Evolutionary conservation across 2,888 invertebrate species (phyloP).

Genomic region (Hypselothyrea guttata): DNA sequence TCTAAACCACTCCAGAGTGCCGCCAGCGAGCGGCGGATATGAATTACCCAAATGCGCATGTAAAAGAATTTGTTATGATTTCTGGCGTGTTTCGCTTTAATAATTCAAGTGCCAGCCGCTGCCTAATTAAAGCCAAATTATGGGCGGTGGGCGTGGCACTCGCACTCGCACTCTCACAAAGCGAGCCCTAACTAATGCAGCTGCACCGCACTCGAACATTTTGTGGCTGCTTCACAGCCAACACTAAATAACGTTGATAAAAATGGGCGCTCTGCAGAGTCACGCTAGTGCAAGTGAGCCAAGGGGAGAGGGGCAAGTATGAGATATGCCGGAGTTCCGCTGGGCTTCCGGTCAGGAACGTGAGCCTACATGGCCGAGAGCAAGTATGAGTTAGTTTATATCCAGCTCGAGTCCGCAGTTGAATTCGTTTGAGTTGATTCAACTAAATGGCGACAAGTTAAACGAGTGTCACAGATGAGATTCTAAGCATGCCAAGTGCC

Average conservation of each 20-base stretch:
- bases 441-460: constrained; percentile 77
- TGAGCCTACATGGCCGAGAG: constrained; percentile 40
- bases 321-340: constrained; percentile 67
- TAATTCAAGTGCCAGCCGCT: constrained; percentile 53
- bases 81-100: constrained; percentile 60
- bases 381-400: constrained; percentile 11
- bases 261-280: constrained; percentile 62
- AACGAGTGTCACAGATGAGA: constrained; percentile 76
- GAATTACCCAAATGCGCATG: constrained; percentile 49
- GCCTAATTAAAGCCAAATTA: constrained; percentile 63
- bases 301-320: constrained; percentile 2
- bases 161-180: constrained; percentile 28
- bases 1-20: not conserved
- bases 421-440: constrained; percentile 70
- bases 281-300: constrained; percentile 52
- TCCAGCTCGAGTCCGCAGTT: constrained; percentile 21
- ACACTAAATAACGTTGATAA: constrained; percentile 74
- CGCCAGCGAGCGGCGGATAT: constrained; percentile 21
- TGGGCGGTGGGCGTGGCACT: constrained; percentile 9
- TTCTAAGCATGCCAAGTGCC: constrained; percentile 62
- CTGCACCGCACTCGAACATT: constrained; percentile 43
- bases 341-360: constrained; percentile 58
- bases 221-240: constrained; percentile 23
- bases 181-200: constrained; percentile 56
- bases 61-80: constrained; percentile 52